phyloP scores from a whole-genome alignment of 2,888 invertebrate species.

The Dryobota labecula region DNA sequence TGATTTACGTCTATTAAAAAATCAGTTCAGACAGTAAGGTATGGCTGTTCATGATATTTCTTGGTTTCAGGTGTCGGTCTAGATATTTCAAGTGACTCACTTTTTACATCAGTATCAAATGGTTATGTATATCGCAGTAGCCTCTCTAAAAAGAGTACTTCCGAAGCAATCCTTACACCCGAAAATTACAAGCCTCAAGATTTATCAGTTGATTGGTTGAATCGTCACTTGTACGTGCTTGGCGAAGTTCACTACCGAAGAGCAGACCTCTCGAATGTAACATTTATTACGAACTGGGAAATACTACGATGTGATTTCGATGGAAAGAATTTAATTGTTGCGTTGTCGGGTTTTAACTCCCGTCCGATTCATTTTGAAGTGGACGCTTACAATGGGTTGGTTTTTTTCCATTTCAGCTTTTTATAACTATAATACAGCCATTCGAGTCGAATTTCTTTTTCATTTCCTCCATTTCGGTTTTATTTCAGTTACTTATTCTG shows the following conservation, averaged over 20 bases:
- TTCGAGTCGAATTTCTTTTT: neutral
- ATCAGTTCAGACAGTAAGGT: neutral
- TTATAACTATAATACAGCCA: neutral
- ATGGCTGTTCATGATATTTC: constrained; percentile 14
- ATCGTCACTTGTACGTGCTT: constrained; percentile 95
- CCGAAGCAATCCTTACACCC: constrained; percentile 90
- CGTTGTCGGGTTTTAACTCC: constrained; percentile 92
- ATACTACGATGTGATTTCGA: constrained; percentile 94
- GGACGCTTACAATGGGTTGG: constrained; percentile 97
- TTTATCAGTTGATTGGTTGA: constrained; percentile 97
- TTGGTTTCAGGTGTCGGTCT: constrained; percentile 93
- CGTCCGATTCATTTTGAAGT: constrained; percentile 96
- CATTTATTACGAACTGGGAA: constrained; percentile 91
- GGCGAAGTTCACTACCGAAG: constrained; percentile 92
- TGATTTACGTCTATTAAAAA: neutral
- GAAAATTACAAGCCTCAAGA: constrained; percentile 92
- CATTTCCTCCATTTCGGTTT: neutral
- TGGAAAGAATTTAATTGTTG: constrained; percentile 93
- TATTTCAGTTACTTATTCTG: constrained; percentile 94
- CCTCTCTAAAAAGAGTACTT: constrained; percentile 83
- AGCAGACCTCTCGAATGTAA: constrained; percentile 76
- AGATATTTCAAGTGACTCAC: constrained; percentile 93
- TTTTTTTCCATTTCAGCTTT: constrained; percentile 20
- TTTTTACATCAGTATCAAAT: constrained; percentile 94
- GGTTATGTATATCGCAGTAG: constrained; percentile 92